Conservation (phyloP, 2,797 vertebrate species). For the Vireo griseus region DNA sequence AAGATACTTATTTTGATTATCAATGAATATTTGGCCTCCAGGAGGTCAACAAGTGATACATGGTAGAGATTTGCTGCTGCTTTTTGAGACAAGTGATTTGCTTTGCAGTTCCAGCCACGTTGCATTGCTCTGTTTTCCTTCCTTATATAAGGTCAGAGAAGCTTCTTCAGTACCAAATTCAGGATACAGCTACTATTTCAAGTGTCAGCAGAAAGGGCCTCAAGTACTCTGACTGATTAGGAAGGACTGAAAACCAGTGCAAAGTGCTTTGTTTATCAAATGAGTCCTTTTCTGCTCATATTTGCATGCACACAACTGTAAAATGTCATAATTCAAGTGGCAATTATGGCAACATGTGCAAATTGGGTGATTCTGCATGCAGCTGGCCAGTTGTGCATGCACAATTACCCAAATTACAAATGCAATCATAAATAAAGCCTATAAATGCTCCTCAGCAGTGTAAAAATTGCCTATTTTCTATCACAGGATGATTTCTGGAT, state of each 20-base stretch:
- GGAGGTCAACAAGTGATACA: not conserved
- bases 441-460: not conserved
- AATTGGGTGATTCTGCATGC: slow-evolving; percentile 47
- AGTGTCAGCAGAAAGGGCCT: slow-evolving; percentile 27
- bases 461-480: slow-evolving; percentile 9
- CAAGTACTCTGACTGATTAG: slow-evolving; percentile 22
- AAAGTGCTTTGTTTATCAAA: slow-evolving; percentile 31
- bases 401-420: slow-evolving; percentile 62
- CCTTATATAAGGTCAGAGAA: not conserved
- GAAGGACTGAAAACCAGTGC: slow-evolving; percentile 20
- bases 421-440: slow-evolving; percentile 39
- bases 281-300: not conserved
- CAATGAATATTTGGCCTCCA: not conserved
- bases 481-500: not conserved
- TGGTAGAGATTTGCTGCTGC: not conserved
- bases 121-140: not conserved
- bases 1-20: not conserved
- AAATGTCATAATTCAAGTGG: slow-evolving; percentile 50
- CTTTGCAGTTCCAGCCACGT: not conserved
- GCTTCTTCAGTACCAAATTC: not conserved
- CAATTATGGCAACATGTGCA: slow-evolving; percentile 42
- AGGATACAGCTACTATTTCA: not conserved
- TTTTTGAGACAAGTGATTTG: not conserved
- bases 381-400: slow-evolving; percentile 68
- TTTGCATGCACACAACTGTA: slow-evolving; percentile 42